Base-by-base conservation (phyloP, 53 echinoderm and acorn worm species). In the Henricia sp. region DNA sequence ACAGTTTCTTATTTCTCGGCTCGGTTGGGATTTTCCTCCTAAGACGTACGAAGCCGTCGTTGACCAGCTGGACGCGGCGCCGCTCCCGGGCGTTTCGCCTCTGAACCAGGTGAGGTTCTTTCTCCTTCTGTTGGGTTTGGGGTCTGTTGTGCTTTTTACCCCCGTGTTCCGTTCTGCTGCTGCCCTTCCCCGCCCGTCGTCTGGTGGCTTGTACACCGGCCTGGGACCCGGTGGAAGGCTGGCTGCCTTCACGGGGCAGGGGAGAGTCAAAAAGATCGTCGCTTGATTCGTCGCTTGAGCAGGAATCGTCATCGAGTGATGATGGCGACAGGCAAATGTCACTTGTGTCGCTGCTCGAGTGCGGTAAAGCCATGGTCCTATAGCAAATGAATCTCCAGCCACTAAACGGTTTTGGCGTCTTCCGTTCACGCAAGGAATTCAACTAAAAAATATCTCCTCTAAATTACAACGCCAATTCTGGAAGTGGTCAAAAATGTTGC, bases 21-120 rank as follows among this genome's bases (percentile, higher is more conserved):
- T 97, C 97, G 2, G 97, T 97, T 13, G 97, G 97, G 54, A 97
- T 93, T 70, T 97, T 94, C 28, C 94, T 67, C 26, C 97, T 66
- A 14, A 97, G 90, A n/a, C 97, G 88, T 17, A 94, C 88, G 90
- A 97, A 97, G 40, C 97, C 97, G 43, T 97, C 97, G 82, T 97
- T 97, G 42, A 97, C 97, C 23, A 97, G 90, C 59, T 97, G 97
- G 0, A 97, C 97, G 6, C 97, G 94, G 10, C 92, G 92, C 32
- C 97, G 69, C 65, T 97, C 97, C n/a, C 97, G 88, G 37, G 97
- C 97, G 82, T 97, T 97, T 41, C 97, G 85, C 42, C 97, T 55
- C 77, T 87, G 87, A 1, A 97, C 97, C 40, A 97, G 88, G 71
- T 97, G 97, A 1, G 97, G 97, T 54, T 97, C 97, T 60, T 97